These are phyloP conservation scores for Myiagra hebetior DNA, from an alignment of 2,113 vertebrate genomes.

Conservation along the genomic window DNA sequence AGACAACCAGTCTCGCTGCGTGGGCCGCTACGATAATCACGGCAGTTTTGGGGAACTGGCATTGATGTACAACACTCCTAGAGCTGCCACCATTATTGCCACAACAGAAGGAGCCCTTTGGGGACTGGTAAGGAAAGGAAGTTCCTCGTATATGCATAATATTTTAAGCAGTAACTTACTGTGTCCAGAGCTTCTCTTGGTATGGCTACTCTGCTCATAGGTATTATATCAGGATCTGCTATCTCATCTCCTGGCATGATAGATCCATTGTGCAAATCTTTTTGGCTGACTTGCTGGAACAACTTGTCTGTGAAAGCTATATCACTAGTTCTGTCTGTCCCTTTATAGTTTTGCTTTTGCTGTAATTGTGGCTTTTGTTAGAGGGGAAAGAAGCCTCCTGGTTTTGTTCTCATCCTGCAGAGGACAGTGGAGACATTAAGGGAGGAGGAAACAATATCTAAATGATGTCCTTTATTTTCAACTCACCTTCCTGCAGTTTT, in stretches of 20 bases:
- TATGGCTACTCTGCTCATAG: neutral
- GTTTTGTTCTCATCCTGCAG: neutral
- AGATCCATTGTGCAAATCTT: neutral
- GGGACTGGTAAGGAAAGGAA: slow-evolving; percentile 87
- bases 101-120: slow-evolving; percentile 92
- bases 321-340: neutral
- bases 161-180: neutral
- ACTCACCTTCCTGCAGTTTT: neutral
- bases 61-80: slow-evolving; percentile 98
- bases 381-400: rapidly evolving
- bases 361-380: neutral
- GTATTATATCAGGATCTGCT: neutral
- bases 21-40: slow-evolving; percentile 92
- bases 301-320: neutral
- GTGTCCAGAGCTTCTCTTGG: neutral
- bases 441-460: neutral
- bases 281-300: neutral
- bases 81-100: slow-evolving; percentile 94
- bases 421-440: neutral
- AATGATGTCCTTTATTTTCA: neutral
- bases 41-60: slow-evolving; percentile 98
- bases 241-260: neutral
- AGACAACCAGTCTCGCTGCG: slow-evolving; percentile 80
- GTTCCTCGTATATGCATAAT: neutral
- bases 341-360: neutral